Base-by-base conservation (phyloP, 2,888 invertebrate genomes). In the Parnassius apollo region DNA sequence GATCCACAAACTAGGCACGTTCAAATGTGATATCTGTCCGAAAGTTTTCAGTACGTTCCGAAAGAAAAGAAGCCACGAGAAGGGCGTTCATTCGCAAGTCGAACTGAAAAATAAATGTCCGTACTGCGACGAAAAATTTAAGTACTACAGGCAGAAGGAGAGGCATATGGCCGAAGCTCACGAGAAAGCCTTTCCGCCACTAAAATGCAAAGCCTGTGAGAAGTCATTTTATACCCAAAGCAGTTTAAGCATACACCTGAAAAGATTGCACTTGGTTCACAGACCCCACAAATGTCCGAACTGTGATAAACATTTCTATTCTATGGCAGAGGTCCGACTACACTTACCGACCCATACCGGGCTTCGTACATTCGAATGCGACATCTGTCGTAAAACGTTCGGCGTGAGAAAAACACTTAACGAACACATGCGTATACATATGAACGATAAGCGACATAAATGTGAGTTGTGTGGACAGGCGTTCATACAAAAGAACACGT, bases 271-370 rank as follows among this genome's bases (percentile, higher is more conserved):
- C 48, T 68, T 86, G 45, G 75, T 82, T 74, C 82, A 84, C 56
- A 71, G 80, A 18, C 65, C 71, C 0, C 80, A 81, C 25, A 77
- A 77, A 49, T 88, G 88, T 61, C 56, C 69, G 0, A 62, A 74
- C 2, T 88, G 87, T 57, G 80, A 81, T 0, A 81, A 77, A 73
- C 76, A 69, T 2, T 88, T 86, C 55, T 85, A 77, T 46, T 75
- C 76, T 0, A 76, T 74, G 0, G 70, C 69, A 2, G 78, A 77
- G 42, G 60, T 84, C n/a, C 73, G 72, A 49, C 67, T 75, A 2
- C 91, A 91, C 73, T 85, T 90, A 86, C 89, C 90, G 0, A 86
- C 84, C 0, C 91, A 91, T 73, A 90, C 90, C 0, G 83, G 86
- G 0, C 88, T 90, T 57, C 64, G 88, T 1, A 90, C 88, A 71